Evolutionary conservation across 2,888 invertebrate genomes (phyloP).

Genomic region (Corythucha ciliata): DNA sequence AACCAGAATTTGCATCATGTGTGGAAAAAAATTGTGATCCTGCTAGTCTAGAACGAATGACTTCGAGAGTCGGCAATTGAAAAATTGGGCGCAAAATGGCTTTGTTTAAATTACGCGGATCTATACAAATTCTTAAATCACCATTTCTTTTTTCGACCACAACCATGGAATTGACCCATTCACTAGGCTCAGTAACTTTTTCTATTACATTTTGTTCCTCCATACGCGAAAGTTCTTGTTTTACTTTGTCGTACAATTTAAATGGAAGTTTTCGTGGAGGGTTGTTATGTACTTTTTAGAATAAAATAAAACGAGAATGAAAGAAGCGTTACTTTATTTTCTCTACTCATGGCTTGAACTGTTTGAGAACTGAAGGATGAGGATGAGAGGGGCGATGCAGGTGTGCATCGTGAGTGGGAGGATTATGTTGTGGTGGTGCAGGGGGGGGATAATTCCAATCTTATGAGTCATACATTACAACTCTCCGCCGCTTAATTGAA

Average conservation of each 20-base stretch:
- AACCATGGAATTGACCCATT: conserved; percentile 3
- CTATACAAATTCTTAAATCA: not conserved
- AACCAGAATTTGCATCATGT: conserved; percentile 7
- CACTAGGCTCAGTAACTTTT: not conserved
- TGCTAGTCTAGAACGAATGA: conserved; percentile 1
- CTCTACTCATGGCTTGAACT: too few relatives aligned
- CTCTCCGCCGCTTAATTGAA: too few relatives aligned
- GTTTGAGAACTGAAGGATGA: too few relatives aligned
- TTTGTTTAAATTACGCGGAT: conserved; percentile 2
- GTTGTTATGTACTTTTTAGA: too few relatives aligned
- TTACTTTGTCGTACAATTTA: not conserved
- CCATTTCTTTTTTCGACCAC: not conserved
- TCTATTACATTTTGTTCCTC: conserved; percentile 1
- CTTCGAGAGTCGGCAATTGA: conserved; percentile 6
- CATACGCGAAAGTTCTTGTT: not conserved
- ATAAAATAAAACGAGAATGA: too few relatives aligned
- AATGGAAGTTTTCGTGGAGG: conserved; percentile 2
- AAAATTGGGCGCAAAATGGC: conserved; percentile 2
- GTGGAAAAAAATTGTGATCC: conserved; percentile 4
- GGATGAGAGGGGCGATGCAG: too few relatives aligned
- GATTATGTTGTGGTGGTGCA: too few relatives aligned
- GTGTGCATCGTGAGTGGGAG: too few relatives aligned
- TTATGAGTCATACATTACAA: too few relatives aligned
- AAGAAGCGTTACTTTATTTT: too few relatives aligned
- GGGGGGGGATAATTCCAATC: too few relatives aligned